These are phyloP conservation scores for Cryptocephalus primarius DNA, from an alignment of 2,888 invertebrate genomes.

Conservation along the genomic window DNA sequence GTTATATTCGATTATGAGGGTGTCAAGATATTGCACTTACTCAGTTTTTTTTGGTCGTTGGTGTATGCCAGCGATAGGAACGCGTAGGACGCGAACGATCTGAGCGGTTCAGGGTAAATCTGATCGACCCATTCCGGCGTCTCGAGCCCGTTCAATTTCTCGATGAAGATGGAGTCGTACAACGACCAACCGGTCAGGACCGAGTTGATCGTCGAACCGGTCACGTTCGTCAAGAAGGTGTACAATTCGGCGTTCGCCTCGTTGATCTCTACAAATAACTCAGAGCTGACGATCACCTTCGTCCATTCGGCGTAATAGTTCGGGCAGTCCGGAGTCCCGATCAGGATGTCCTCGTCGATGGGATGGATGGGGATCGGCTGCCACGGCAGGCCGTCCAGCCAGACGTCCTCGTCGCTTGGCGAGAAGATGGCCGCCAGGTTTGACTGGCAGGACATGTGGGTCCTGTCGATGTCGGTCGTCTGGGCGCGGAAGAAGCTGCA, in stretches of 20 bases:
- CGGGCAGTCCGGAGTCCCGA: neutral
- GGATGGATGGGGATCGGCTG: constrained; percentile 66
- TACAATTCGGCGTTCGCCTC: constrained; percentile 44
- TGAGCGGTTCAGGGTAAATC: constrained; percentile 8
- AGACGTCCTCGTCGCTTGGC: constrained; percentile 43
- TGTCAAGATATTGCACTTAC: constrained; percentile 1
- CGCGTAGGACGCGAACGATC: neutral
- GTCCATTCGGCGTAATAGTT: neutral
- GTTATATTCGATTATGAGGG: too few relatives aligned
- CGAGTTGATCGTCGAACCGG: constrained; percentile 1
- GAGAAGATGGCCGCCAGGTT: constrained; percentile 65
- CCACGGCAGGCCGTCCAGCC: constrained; percentile 51
- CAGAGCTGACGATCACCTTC: constrained; percentile 1
- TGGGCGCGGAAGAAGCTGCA: constrained; percentile 42
- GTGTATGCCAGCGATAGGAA: neutral
- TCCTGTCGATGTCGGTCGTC: constrained; percentile 75
- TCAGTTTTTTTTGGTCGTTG: constrained; percentile 1
- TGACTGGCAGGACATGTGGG: constrained; percentile 70
- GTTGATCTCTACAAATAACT: constrained; percentile 34
- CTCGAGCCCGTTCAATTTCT: constrained; percentile 2
- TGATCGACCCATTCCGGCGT: constrained; percentile 7
- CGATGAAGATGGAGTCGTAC: constrained; percentile 5
- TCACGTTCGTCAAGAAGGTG: constrained; percentile 3
- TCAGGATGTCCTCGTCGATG: constrained; percentile 35
- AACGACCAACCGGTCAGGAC: neutral